Evolutionary conservation across 2,888 invertebrate species (phyloP), one percentile per base, ranked within the genome.

Genomic region (Dasysyrphus tricinctus): DNA sequence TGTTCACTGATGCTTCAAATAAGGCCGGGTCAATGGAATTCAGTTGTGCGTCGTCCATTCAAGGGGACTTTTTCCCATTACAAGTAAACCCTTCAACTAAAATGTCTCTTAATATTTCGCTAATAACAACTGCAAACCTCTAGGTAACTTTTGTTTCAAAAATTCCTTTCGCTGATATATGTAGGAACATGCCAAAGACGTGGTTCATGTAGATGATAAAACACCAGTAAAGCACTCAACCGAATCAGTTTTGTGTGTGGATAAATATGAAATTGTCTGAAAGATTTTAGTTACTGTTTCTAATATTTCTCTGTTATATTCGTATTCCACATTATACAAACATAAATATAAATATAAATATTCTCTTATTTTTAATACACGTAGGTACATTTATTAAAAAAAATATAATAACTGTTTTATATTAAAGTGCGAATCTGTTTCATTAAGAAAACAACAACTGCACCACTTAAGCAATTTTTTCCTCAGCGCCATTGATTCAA

Each of bases 221-320:
- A 93, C 95, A 56, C 95, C 96, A 0, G 97, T 98, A 2, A 97
- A 98, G 92, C 96, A 95, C 94, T 98, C 98, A 6, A 95, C 96
- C 88, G 98, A 99, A 91, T 95, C 96, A 88, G 94, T 95, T 90
- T 96, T 99, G 93, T 96, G 96, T 91, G 96, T 97, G 14, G 98
- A 99, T 90, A 98, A 97, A 94, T 99, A 98, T 93, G 98, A 99
- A 94, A 96, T 99, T 91, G 97, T 98, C 90, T 98, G 96, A 94
- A 90, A n/a, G 12, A 44, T 51, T 49, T 51, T 32, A 19, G 42
- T 75, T 44, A 61, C 51, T 88, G 65, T 77, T 67, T n/a, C n/a
- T n/a, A n/a, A n/a, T n/a, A n/a, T n/a, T n/a, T 78, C 65, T 69
- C 75, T 61, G 59, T 61, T 61, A 70, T 29, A n/a, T n/a, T 78